phyloP scores from a whole-genome alignment of 2,113 vertebrate species.

The Atlantisia rogersi region DNA sequence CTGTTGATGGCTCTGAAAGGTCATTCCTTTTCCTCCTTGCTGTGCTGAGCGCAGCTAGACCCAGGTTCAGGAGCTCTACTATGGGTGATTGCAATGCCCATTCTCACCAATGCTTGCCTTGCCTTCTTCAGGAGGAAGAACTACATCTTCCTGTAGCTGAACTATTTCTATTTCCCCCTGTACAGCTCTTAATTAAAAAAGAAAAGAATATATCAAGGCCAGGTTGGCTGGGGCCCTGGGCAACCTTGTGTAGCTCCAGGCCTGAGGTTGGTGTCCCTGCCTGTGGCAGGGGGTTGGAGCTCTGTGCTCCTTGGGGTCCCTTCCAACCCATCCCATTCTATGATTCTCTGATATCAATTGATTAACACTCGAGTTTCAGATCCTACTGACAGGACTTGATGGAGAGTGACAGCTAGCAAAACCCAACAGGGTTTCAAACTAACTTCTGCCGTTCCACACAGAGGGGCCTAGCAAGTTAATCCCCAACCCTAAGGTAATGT shows the following conservation, averaged over 20 bases:
- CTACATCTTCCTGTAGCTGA: background rate
- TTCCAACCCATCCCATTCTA: too few relatives aligned
- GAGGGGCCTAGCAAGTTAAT: constrained; percentile 30
- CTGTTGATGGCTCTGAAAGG: background rate
- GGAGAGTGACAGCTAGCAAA: background rate
- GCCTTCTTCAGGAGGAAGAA: background rate
- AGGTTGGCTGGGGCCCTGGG: too few relatives aligned
- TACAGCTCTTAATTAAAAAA: constrained; percentile 46
- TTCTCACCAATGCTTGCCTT: background rate
- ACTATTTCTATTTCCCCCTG: background rate
- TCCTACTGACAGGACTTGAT: background rate
- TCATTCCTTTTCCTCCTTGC: background rate
- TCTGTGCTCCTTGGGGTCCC: too few relatives aligned
- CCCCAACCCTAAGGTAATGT: background rate
- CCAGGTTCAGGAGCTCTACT: background rate
- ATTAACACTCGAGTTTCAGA: background rate
- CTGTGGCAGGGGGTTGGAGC: too few relatives aligned
- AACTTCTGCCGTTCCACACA: constrained; percentile 29
- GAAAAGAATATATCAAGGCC: background rate
- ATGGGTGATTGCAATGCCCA: background rate
- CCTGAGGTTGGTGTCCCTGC: too few relatives aligned
- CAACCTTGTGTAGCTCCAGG: too few relatives aligned
- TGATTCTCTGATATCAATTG: background rate
- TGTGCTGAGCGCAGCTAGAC: background rate
- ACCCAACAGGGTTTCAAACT: background rate